Evolutionary conservation across 2,888 invertebrate species (phyloP), one percentile per base, ranked within the genome.

Genomic region (Brenthis ino): DNA sequence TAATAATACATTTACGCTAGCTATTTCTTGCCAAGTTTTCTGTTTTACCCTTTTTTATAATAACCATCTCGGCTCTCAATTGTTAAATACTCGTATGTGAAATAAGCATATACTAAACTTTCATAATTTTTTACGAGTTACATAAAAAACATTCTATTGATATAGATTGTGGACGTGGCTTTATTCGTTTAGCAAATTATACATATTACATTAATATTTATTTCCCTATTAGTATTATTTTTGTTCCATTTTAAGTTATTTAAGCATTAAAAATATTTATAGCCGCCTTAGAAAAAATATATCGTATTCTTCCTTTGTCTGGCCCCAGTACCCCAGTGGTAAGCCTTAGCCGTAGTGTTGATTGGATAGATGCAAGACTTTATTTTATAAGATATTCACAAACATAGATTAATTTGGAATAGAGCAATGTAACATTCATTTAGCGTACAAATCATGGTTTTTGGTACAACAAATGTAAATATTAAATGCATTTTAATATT

Each of bases 351-450:
- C 24, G 48, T 58, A 58, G 37, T 67, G 60, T 43, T 56, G 33
- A 37, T 56, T 24, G 5, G 55, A 57, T 69, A 61, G 61, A 61
- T 28, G 47, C 54, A 58, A 58, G 20, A 63, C 28, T 64, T 67
- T 65, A 65, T 55, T 68, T 64, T 64, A 56, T 68, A 65, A 68
- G 68, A 65, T 68, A 64, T 68, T 64, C 64, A 63, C 63, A 68
- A 64, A 53, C 33, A 68, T 64, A 68, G 57, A 57, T 63, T 60
- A 24, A 64, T 54, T 48, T 67, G 24, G 57, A 65, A 63, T 65
- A 70, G 70, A 51, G 57, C 24, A 68, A 66, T 65, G 54, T 69
- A 67, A 51, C 51, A 55, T 58, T 56, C 56, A 64, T 63, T 50
- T 66, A 63, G 55, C 56, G 55, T 50, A 66, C 64, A 54, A 69